phyloP scores from a whole-genome alignment of 2,888 invertebrate genomes.

The Micropterix aruncella region DNA sequence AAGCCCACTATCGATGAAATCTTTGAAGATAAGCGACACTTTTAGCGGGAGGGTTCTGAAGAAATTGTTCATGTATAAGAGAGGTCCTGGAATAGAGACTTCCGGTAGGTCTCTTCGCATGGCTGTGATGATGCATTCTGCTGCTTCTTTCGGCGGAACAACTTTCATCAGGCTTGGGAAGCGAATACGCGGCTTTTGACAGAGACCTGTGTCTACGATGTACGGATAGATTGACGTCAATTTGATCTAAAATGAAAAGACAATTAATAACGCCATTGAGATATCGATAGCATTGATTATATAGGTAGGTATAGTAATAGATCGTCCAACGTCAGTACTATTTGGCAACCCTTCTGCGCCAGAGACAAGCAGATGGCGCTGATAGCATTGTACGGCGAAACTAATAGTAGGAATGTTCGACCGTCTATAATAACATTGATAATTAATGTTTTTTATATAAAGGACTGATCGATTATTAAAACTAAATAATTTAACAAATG shows the following conservation, averaged over 20 bases:
- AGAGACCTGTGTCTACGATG: conserved; percentile 77
- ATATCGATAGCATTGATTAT: background rate
- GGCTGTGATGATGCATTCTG: conserved; percentile 48
- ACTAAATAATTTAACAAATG: too few species aligned
- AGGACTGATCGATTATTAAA: too few species aligned
- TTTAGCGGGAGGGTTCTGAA: conserved; percentile 41
- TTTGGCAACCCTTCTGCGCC: too few species aligned
- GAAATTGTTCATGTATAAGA: conserved; percentile 38
- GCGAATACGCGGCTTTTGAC: conserved; percentile 59
- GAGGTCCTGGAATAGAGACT: conserved; percentile 47
- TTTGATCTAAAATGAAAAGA: conserved; percentile 39
- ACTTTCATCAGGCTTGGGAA: conserved; percentile 51
- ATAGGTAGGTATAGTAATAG: too few species aligned
- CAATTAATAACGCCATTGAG: conserved; percentile 8
- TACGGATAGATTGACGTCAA: conserved; percentile 78
- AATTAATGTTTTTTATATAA: too few species aligned
- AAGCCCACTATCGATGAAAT: conserved; percentile 52
- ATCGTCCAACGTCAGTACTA: too few species aligned
- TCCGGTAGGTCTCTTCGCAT: conserved; percentile 47
- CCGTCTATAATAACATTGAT: too few species aligned
- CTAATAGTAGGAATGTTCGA: too few species aligned
- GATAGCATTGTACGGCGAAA: too few species aligned
- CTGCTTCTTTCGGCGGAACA: conserved; percentile 47
- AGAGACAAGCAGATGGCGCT: too few species aligned
- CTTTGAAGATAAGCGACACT: conserved; percentile 35